Percentiles rank a stretch among this genome's conserved stretches.
Evolutionary conservation across 1,140 invertebrate genomes (phyloP).

Genomic region (Phortica variegata): DNA sequence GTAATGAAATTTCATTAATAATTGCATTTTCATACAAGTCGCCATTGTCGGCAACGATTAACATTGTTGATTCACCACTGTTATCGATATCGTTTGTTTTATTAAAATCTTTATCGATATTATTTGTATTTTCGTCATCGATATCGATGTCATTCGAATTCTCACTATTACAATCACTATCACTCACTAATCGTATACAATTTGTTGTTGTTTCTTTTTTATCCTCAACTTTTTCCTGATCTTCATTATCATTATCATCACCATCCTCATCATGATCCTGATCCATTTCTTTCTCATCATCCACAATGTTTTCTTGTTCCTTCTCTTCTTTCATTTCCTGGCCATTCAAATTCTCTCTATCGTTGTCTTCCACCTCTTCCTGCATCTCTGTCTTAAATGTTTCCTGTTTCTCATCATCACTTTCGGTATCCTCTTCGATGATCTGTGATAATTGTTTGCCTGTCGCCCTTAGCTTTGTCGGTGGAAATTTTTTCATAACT

Average conservation of each 20-base stretch:
- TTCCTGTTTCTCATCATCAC: conserved; percentile 9
- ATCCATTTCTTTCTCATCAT: conserved; percentile 23
- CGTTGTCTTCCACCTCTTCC: neutral
- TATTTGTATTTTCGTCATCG: conserved; percentile 7
- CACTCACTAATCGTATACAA: conserved; percentile 24
- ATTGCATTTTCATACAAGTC: too few relatives aligned
- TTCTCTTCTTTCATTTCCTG: neutral
- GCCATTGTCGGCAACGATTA: too few relatives aligned
- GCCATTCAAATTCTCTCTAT: neutral
- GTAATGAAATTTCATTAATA: too few relatives aligned
- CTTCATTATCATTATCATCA: conserved; percentile 25
- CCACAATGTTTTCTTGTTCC: conserved; percentile 22
- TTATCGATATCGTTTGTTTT: neutral
- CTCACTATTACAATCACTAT: too few relatives aligned
- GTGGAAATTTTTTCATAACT: too few relatives aligned
- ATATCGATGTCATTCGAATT: conserved; percentile 13
- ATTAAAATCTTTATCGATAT: conserved; percentile 8
- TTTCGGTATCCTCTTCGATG: conserved; percentile 18
- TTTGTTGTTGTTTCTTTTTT: conserved; percentile 11
- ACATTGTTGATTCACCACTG: neutral
- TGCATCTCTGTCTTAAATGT: conserved; percentile 1
- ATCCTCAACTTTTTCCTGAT: conserved; percentile 7
- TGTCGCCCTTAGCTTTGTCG: too few relatives aligned
- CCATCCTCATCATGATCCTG: too few relatives aligned
- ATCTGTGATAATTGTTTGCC: conserved; percentile 18